Conservation (phyloP, 2,113 vertebrate species). For the Trematocara macrostoma region DNA sequence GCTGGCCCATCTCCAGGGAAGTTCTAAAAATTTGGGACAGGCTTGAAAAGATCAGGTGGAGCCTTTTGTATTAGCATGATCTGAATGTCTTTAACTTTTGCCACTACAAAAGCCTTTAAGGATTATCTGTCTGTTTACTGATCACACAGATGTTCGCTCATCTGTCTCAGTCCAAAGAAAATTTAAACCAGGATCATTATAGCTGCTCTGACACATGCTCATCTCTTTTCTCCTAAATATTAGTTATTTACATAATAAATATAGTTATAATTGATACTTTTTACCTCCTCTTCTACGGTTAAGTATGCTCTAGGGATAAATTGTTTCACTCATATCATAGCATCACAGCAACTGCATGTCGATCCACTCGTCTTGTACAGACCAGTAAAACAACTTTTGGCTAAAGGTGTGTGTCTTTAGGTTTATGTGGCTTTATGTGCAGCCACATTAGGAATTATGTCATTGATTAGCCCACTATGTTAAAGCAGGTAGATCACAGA, state of each 20-base stretch:
- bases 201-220: background rate
- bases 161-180: background rate
- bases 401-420: background rate
- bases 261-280: fast-evolving
- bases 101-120: background rate
- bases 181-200: background rate
- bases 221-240: background rate
- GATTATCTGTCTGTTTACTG: background rate
- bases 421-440: background rate
- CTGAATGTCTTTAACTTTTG: fast-evolving
- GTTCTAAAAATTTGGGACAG: background rate
- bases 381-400: background rate
- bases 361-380: background rate
- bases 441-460: background rate
- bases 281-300: background rate
- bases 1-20: fast-evolving
- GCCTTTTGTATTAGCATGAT: background rate
- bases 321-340: background rate
- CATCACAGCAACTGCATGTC: background rate
- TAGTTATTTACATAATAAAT: background rate
- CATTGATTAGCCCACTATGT: background rate
- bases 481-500: background rate
- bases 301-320: background rate
- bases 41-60: background rate
- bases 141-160: background rate